A percentile compares a stretch with the other conserved stretches of the same genome.
These are phyloP conservation scores for Lytechinus variegatus DNA, from an alignment of 35 echinoderm and acorn worm genomes.

Conservation along the genomic window DNA sequence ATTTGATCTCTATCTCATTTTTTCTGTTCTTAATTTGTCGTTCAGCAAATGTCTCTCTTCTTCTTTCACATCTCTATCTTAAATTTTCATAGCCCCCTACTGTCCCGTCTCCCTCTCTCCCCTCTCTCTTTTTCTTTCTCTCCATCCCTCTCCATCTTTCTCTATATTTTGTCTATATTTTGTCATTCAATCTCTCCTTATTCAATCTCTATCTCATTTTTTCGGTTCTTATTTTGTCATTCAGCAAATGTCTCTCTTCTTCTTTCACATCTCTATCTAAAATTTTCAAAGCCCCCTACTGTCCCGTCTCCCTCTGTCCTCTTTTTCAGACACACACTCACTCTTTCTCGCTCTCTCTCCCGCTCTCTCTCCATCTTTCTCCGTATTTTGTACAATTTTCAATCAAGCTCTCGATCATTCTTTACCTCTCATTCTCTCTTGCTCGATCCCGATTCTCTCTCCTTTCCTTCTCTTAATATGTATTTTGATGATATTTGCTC, in stretches of 20 bases:
- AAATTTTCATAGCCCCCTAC: background rate
- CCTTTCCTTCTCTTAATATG: background rate
- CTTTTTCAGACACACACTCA: background rate
- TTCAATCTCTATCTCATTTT: too few species aligned
- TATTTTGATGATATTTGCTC: slow-evolving; percentile 14
- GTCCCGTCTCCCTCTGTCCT: background rate
- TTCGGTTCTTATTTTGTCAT: too few species aligned
- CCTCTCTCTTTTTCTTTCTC: background rate
- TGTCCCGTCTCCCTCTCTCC: background rate
- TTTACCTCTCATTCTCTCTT: background rate
- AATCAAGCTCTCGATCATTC: background rate
- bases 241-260: background rate
- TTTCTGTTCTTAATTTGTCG: too few species aligned
- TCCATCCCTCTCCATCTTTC: background rate
- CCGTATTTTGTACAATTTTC: too few species aligned
- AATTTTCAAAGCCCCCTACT: background rate
- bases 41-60: background rate
- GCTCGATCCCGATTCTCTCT: background rate
- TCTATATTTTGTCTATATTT: background rate
- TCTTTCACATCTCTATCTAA: background rate
- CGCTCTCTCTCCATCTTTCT: background rate
- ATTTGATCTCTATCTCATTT: too few species aligned
- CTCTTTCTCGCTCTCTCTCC: background rate
- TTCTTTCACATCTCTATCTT: background rate
- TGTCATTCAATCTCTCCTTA: background rate